These are phyloP conservation scores for Stichodactyla helianthus DNA, from an alignment of 64 coral and sea anemone species.

Conservation along the genomic window DNA sequence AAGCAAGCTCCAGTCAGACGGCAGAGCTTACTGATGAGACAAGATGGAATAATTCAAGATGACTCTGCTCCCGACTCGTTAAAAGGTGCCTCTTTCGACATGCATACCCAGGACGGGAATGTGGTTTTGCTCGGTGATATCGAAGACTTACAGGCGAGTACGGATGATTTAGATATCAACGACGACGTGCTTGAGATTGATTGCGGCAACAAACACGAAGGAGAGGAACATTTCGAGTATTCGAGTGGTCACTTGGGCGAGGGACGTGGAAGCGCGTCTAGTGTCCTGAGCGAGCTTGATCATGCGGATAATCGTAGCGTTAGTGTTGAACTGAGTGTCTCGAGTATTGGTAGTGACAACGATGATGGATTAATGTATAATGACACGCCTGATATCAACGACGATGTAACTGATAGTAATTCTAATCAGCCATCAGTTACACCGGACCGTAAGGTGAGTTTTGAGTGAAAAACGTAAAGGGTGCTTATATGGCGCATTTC, in stretches of 20 bases:
- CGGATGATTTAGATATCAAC: constrained; percentile 7
- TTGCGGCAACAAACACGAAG: constrained; percentile 47
- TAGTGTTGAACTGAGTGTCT: constrained; percentile 74
- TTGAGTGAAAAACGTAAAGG: background rate
- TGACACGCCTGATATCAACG: constrained; percentile 12
- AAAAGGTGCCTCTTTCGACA: constrained; percentile 58
- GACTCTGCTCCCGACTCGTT: constrained; percentile 21
- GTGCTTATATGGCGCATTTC: no score
- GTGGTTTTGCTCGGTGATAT: constrained; percentile 52
- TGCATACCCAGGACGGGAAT: constrained; percentile 62
- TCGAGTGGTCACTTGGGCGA: constrained; percentile 54
- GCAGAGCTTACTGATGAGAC: constrained; percentile 54
- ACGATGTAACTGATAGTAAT: background rate
- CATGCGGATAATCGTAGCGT: constrained; percentile 76
- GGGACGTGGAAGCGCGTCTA: constrained; percentile 61
- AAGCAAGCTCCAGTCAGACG: constrained; percentile 1
- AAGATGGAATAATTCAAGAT: constrained; percentile 44
- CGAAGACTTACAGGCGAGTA: constrained; percentile 25
- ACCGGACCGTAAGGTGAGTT: background rate
- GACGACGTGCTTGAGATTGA: constrained; percentile 41
- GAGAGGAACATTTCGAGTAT: constrained; percentile 65
- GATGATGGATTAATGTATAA: constrained; percentile 20
- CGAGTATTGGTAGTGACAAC: constrained; percentile 81
- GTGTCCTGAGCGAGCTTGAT: constrained; percentile 71
- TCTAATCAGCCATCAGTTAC: background rate